Evolutionary conservation across 2,888 invertebrate genomes (phyloP), one percentile per base, ranked within the genome.

Genomic region (Trypoxylon attenuatum): DNA sequence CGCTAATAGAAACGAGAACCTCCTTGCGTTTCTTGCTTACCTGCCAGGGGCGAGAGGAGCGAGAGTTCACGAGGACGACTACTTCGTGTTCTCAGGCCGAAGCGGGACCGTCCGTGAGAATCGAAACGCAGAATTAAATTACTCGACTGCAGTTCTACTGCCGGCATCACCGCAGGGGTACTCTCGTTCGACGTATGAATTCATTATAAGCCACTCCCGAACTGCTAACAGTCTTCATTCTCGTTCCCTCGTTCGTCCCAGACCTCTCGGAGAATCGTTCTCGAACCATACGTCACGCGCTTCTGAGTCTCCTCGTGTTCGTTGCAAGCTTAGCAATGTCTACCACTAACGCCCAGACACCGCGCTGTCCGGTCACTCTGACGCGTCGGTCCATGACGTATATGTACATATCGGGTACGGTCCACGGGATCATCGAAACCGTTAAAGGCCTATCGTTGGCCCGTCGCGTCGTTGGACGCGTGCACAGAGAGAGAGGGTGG

Each of bases 121-220:
- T 76, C 68, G 62, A 65, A 59, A 52, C 52, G 71, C 22, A 68
- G 73, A 76, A 71, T 71, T 71, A 65, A 65, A 71, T 69, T 65
- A 61, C 59, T 53, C 59, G 56, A 50, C 25, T 39, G 63, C 47
- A 53, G 23, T 65, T 59, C 67, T 58, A n/a, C 55, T 46, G 50
- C 16, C 23, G 38, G 38, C 51, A 50, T 69, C 67, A 46, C 67
- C 43, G 21, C 60, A 53, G 61, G 71, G 69, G 64, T 47, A 54
- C 51, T 57, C 51, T 52, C 52, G 49, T 57, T 52, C 45, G 45
- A 50, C 23, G 29, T 23, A 55, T 25, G 55, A 69, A 69, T 66
- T 76, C 73, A 62, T 76, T 76, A 75, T 69, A 71, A 67, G 59
- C 50, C 58, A 58, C 60, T 67, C 63, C 43, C 46, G 39, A 62